These are phyloP conservation scores for Drosophila prolongata DNA, from an alignment of 2,888 invertebrate species.

Conservation along the genomic window DNA sequence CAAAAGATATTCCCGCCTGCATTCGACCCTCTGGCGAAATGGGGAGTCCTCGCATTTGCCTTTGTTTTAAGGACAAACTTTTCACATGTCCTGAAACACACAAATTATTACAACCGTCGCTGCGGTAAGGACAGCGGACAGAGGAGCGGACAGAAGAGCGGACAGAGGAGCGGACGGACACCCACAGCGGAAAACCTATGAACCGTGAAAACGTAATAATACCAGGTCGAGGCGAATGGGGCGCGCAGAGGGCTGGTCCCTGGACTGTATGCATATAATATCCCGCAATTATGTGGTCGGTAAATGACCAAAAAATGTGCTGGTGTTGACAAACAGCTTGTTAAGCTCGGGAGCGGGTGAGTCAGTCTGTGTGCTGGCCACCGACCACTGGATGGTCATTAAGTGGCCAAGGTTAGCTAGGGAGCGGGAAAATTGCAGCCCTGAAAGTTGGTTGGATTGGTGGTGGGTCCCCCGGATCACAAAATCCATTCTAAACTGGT, in stretches of 20 bases:
- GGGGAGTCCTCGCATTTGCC: slow-evolving; percentile 31
- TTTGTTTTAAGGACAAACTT: slow-evolving; percentile 74
- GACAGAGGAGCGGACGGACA: slow-evolving; percentile 34
- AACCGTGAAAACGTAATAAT: slow-evolving; percentile 75
- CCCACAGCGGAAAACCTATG: slow-evolving; percentile 73
- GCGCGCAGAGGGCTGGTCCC: slow-evolving; percentile 12
- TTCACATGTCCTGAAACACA: slow-evolving; percentile 58
- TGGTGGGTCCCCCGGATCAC: slow-evolving; percentile 2
- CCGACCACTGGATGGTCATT: slow-evolving; percentile 78
- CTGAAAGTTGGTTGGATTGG: neutral
- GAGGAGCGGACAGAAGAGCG: slow-evolving; percentile 36
- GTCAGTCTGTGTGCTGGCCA: slow-evolving; percentile 20
- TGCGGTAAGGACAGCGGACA: slow-evolving; percentile 30
- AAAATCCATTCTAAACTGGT: slow-evolving; percentile 6
- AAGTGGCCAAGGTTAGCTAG: slow-evolving; percentile 65
- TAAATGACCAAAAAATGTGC: slow-evolving; percentile 81
- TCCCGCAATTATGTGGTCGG: slow-evolving; percentile 81
- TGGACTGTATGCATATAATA: slow-evolving; percentile 67
- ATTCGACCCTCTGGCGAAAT: neutral
- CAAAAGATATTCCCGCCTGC: slow-evolving; percentile 14
- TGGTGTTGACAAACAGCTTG: slow-evolving; percentile 80
- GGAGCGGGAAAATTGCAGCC: slow-evolving; percentile 12
- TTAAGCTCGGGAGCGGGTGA: slow-evolving; percentile 44
- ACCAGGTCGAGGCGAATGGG: slow-evolving; percentile 23
- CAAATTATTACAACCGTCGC: slow-evolving; percentile 39